These are phyloP conservation scores for Lordiphosa andalusiaca DNA, from an alignment of 2,888 invertebrate genomes.

Conservation along the genomic window DNA sequence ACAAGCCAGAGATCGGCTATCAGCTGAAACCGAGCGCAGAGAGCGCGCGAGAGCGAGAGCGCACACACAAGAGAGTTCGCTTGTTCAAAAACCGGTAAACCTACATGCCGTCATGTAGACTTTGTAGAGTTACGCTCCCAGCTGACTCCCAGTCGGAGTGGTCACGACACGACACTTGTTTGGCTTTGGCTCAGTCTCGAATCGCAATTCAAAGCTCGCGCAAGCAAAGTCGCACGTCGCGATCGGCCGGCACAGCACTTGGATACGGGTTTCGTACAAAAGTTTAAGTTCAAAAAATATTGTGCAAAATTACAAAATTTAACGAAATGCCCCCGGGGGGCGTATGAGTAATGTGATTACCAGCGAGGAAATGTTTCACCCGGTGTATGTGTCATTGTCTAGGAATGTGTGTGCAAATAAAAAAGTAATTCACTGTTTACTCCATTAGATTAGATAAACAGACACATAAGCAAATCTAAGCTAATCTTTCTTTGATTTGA, in stretches of 20 bases:
- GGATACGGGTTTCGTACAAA: conserved; percentile 37
- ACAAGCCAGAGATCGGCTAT: conserved; percentile 53
- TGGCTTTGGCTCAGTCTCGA: conserved; percentile 67
- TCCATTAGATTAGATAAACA: conserved; percentile 10
- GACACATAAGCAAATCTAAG: too few species aligned
- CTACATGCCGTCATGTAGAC: conserved; percentile 37
- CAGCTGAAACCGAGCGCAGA: conserved; percentile 20
- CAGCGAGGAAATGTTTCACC: conserved; percentile 2
- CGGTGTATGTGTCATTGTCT: conserved; percentile 20
- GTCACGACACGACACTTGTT: conserved; percentile 52
- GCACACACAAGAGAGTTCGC: neutral
- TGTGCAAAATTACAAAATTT: conserved; percentile 39
- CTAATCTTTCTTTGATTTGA: neutral
- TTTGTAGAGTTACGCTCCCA: conserved; percentile 51
- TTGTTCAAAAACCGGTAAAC: too few species aligned
- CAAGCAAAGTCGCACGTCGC: conserved; percentile 41
- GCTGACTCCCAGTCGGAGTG: conserved; percentile 28
- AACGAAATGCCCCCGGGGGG: conserved; percentile 23
- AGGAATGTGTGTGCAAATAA: conserved; percentile 22
- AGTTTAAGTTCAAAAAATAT: conserved; percentile 15
- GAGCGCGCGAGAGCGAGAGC: conserved; percentile 7
- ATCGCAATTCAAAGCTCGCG: conserved; percentile 69
- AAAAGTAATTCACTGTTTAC: conserved; percentile 18
- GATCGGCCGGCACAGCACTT: conserved; percentile 28
- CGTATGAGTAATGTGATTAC: conserved; percentile 32